A percentile compares a stretch with the other conserved stretches of the same genome.
Evolutionary conservation across 2,797 vertebrate genomes (phyloP).

Genomic region (Lacerta bilineata): DNA sequence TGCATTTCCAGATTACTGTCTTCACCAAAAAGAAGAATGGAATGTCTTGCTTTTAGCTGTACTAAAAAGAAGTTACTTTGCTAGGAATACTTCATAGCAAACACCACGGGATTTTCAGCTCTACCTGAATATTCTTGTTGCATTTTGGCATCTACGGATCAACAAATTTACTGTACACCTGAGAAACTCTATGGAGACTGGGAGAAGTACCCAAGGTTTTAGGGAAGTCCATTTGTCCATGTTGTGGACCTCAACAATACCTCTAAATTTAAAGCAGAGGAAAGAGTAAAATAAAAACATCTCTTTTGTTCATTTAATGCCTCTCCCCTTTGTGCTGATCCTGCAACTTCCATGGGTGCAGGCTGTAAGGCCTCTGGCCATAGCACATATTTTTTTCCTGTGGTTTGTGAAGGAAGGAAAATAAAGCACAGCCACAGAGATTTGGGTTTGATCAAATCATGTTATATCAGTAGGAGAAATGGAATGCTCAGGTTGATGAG

Average conservation of each 20-base stretch:
- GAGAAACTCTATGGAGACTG: background rate
- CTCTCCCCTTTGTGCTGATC: background rate
- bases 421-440: background rate
- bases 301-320: background rate
- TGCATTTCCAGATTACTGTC: background rate
- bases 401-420: background rate
- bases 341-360: no score
- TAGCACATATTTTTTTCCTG: no score
- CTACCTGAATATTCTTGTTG: background rate
- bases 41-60: background rate
- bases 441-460: background rate
- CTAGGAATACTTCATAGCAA: background rate
- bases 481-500: background rate
- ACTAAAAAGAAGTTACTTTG: background rate
- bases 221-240: background rate
- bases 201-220: background rate
- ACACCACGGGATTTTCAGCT: background rate
- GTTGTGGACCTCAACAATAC: background rate
- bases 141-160: background rate
- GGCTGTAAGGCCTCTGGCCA: no score
- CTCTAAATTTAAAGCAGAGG: background rate
- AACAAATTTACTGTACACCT: background rate
- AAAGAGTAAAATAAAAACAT: background rate
- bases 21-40: background rate
- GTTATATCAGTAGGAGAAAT: background rate